A percentile compares a stretch with the other conserved stretches of the same genome.
phyloP scores from a whole-genome alignment of 2,888 invertebrate genomes.

The Oxycera nigricornis region DNA sequence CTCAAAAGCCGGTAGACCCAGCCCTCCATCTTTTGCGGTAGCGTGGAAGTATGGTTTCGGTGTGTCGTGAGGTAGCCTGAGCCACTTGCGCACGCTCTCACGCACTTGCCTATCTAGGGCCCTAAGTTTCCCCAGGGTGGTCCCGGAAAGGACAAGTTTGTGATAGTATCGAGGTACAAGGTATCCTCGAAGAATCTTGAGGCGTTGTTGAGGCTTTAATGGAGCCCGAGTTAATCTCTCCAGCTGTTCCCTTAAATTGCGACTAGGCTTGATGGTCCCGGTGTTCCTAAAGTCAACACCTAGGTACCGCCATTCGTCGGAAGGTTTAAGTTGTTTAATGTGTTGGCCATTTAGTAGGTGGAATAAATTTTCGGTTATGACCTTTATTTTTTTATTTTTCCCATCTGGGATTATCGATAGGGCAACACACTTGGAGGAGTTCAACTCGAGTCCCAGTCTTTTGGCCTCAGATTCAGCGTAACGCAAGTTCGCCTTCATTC shows the following conservation, averaged over 20 bases:
- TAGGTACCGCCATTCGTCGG: not conserved
- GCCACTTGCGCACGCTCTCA: not conserved
- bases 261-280: not conserved
- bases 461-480: rapidly evolving
- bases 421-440: not conserved
- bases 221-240: not conserved
- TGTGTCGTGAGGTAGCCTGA: not conserved
- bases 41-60: slow-evolving; percentile 7
- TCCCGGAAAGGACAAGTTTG: not conserved
- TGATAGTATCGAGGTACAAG: not conserved
- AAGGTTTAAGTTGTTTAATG: not conserved
- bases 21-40: not conserved
- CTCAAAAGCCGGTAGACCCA: not conserved
- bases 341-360: not conserved
- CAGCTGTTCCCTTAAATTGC: not conserved
- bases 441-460: not conserved
- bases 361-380: not conserved
- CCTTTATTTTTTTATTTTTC: not conserved
- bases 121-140: not conserved
- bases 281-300: not conserved
- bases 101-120: not conserved
- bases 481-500: not conserved
- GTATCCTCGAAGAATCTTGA: not conserved
- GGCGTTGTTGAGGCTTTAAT: slow-evolving; percentile 2
- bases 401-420: not conserved